Evolutionary conservation across 2,797 vertebrate genomes (phyloP), one percentile per base, ranked within the genome.

Genomic region (Harpagifer antarcticus): DNA sequence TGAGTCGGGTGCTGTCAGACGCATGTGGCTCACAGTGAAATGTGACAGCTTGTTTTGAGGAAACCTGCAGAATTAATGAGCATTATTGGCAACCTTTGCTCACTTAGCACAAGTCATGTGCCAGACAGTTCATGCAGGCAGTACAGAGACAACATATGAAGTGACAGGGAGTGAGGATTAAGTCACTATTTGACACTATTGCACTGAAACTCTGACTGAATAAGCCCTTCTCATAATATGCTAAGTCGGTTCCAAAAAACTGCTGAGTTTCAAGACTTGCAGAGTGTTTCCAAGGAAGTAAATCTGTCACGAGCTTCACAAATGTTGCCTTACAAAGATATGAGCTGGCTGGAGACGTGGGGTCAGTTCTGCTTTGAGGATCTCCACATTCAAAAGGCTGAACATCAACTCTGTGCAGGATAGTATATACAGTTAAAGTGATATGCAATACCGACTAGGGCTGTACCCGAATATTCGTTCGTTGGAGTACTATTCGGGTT

Each of bases 221-320:
- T 50, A 65, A 63, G 63, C 57, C 23, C 17, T 62, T 78, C 81
- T 70, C 4, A 58, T 69, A 66, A 54, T 65, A 37, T 64, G 84
- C 77, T 2, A 66, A 61, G 55, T 83, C 68, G 27, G 76, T 63
- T 79, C 65, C 48, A 85, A 63, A 76, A 83, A 86, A 81, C 63
- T 76, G 86, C 89, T 79, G 84, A 84, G 71, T 82, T 74, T 27
- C 50, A 52, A 81, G 42, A 72, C 37, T 60, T 37, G 1, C 59
- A 56, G 44, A 58, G 3, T 73, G 69, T 68, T 68, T 81, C 68
- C 70, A 42, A 68, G 58, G 71, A 85, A 79, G 72, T 79, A 16
- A 5, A 2, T 67, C 73, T 75, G 61, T 37, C 67, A 73, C 59
- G 56, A 69, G 64, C 61, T 72, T 79, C 2, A 9, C 68, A 70